Evolutionary conservation across 2,797 vertebrate species (phyloP).

Genomic region (Mycteria americana): DNA sequence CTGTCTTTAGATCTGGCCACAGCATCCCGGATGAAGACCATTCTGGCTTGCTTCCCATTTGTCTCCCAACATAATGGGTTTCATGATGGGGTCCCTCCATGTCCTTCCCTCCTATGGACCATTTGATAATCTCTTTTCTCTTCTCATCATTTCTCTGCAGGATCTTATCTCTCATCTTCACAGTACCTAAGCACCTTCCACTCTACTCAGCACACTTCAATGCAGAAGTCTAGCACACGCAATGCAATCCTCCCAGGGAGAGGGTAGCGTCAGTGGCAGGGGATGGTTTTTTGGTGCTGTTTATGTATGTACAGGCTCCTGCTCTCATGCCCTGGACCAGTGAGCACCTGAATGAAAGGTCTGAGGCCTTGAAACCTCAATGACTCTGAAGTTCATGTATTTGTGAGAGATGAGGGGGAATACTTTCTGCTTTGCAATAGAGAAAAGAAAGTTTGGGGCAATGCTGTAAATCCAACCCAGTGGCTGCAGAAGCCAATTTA

Average conservation of each 20-base stretch:
- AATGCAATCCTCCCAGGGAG: background rate
- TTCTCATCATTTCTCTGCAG: background rate
- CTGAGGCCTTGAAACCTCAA: background rate
- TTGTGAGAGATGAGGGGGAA: background rate
- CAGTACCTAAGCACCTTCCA: background rate
- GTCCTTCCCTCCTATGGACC: background rate
- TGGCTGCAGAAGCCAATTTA: constrained; percentile 17
- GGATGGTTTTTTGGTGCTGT: background rate
- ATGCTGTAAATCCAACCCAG: background rate
- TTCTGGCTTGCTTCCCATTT: background rate
- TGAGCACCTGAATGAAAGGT: background rate
- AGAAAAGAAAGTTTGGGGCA: background rate
- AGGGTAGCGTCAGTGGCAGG: background rate
- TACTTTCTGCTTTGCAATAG: background rate
- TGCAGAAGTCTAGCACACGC: background rate
- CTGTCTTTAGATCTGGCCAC: background rate
- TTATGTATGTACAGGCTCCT: background rate
- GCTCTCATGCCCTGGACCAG: background rate
- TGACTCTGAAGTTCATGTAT: background rate
- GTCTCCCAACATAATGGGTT: background rate
- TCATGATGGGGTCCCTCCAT: background rate
- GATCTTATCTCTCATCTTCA: background rate
- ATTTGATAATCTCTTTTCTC: background rate
- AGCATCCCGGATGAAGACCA: rapidly evolving
- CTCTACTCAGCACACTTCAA: background rate